Conservation (phyloP, 2,797 vertebrate species). For the Furcifer pardalis region DNA sequence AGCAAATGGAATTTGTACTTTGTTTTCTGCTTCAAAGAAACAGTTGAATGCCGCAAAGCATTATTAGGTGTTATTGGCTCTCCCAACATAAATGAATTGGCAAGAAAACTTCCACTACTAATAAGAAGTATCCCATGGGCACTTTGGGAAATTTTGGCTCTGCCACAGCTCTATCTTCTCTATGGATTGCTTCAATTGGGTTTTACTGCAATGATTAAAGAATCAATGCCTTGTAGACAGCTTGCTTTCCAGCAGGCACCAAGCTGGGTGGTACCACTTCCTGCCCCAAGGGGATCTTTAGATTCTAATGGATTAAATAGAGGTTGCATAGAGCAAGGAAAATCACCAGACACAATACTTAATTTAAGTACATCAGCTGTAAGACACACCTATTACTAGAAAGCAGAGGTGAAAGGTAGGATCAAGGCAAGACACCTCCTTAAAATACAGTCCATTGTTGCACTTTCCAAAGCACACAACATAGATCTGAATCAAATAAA, state of each 20-base stretch:
- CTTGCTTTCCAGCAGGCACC: constrained; percentile 1
- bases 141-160: constrained; percentile 5
- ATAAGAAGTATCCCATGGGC: constrained; percentile 20
- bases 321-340: not conserved
- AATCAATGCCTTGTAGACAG: constrained; percentile 21
- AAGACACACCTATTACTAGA: not conserved
- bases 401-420: not conserved
- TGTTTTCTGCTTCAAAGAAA: constrained; percentile 13
- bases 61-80: constrained; percentile 10
- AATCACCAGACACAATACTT: not conserved
- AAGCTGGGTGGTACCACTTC: not conserved
- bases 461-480: not conserved
- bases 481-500: not conserved
- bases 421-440: not conserved
- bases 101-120: constrained; percentile 2
- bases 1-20: constrained; percentile 2
- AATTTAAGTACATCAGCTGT: not conserved
- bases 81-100: constrained; percentile 24
- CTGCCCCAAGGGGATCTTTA: not conserved
- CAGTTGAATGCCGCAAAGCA: not conserved
- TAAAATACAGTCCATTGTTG: not conserved
- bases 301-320: constrained; percentile 15
- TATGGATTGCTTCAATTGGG: constrained; percentile 4
- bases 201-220: constrained; percentile 17
- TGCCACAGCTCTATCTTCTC: not conserved